Base-by-base conservation (phyloP, 1,140 invertebrate genomes). In the Diploscapter pachys region DNA sequence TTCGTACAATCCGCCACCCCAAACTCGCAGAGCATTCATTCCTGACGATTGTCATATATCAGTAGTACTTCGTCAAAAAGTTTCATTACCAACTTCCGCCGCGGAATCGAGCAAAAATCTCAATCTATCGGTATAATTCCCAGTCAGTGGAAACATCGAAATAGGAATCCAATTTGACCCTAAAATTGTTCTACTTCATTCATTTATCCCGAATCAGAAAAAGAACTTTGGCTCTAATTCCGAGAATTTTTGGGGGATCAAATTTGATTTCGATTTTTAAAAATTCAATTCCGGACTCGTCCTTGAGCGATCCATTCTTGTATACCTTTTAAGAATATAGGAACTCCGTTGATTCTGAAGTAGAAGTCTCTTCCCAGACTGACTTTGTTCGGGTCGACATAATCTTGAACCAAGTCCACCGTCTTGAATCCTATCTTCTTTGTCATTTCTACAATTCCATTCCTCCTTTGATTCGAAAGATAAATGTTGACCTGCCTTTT, bases 1-100 rank as follows among this genome's bases (percentile, higher is more conserved):
- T 85, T 98, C 95, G 82, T 98, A 99, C 2, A 94, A 87, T 63
- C 96, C 96, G 56, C 96, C 96, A 48, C 96, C 96, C 96, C 96
- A 99, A 1, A 99, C 92, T 13, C 96, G 88, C 1, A 99, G 85
- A 90, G 94, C 93, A 84, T 96, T 95, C 91, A 96, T 95, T 82
- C 98, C 89, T 72, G 71, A 31, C 51, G 13, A 6, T 13, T 2
- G 6, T 13, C 48, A 55, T 6, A 9, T 54, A 54, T 48, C 6
- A 31, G 48, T 55, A 50, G 6, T 6, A 68, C 9, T 4, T 49
- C 9, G 6, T 71, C 5, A 13, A 11, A 71, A 31, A 31, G 31
- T 31, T 31, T 31, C 31, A 48, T n/a, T 49, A 71, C 71, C 57
- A 0, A 91, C 90, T 56, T 92, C 89, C 78, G 89, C 90, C 0